Conservation (phyloP, 2,888 invertebrate species). For the Baronia brevicornis region DNA sequence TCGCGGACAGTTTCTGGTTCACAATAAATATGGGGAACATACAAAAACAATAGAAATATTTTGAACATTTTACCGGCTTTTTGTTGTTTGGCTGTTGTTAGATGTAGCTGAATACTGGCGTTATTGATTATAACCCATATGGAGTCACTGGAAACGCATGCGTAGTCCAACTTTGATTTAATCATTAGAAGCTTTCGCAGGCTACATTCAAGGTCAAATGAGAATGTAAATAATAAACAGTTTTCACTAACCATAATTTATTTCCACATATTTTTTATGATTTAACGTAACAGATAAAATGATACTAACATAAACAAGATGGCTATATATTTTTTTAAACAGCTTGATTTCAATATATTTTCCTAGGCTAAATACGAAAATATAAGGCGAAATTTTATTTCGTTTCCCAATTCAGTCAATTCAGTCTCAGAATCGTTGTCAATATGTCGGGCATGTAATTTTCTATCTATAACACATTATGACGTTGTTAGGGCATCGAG, state of each 20-base stretch:
- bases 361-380: slow-evolving; percentile 56
- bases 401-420: slow-evolving; percentile 30
- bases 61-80: slow-evolving; percentile 45
- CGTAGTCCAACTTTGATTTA: slow-evolving; percentile 35
- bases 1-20: slow-evolving; percentile 67
- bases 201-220: slow-evolving; percentile 43
- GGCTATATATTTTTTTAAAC: too few species aligned
- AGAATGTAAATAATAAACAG: slow-evolving; percentile 29
- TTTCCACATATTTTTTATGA: slow-evolving; percentile 11
- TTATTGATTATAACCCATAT: slow-evolving; percentile 52
- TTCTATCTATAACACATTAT: too few species aligned
- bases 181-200: slow-evolving; percentile 20
- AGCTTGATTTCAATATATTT: too few species aligned
- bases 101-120: slow-evolving; percentile 34
- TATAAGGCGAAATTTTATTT: slow-evolving; percentile 63
- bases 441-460: slow-evolving; percentile 41
- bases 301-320: too few species aligned
- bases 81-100: slow-evolving; percentile 44
- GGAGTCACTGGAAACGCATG: slow-evolving; percentile 41
- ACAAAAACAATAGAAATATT: slow-evolving; percentile 34
- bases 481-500: too few species aligned
- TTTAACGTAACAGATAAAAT: slow-evolving; percentile 32
- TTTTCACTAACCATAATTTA: slow-evolving; percentile 41
- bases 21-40: slow-evolving; percentile 40
- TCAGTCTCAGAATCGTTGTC: slow-evolving; percentile 68